Evolutionary conservation across 1,140 invertebrate species (phyloP), one percentile per base, ranked within the genome.

Genomic region (Leptinotarsa defecta): DNA sequence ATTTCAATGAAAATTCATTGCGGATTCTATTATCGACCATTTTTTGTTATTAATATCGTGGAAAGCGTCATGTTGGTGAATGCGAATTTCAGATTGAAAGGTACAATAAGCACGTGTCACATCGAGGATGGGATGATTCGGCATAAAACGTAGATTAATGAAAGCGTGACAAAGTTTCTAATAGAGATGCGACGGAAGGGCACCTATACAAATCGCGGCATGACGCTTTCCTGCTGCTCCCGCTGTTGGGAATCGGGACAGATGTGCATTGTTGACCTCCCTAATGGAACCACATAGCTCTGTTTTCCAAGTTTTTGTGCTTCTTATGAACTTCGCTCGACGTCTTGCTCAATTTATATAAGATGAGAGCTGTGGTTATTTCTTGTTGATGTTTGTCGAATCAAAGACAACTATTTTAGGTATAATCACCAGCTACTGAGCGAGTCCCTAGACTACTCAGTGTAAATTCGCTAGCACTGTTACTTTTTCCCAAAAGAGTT

Each of bases 101-200:
- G 62, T 73, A 73, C 63, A 73, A 73, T 73, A 43, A 24, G 74
- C 79, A 79, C 77, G 79, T 77, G 80, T 77, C 75, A 72, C 74
- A 73, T 67, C 71, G 49, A 69, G 52, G 64, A 48, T 49, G 69
- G 75, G 75, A 79, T 77, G 78, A 79, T 63, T 78, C 71, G 69
- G 75, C 80, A 81, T 78, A 78, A 80, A 80, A 78, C 71, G 74
- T 74, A 79, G 77, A 80, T 81, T 80, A 81, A 81, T 81, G 78
- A 77, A 79, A 70, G 76, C 78, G 77, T 77, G 78, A 81, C 78
- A 79, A 76, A 79, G 65, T 79, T 79, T 77, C 77, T 71, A 76
- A 77, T 79, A 76, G 75, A 79, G 76, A 78, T 76, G 65, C 70
- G 75, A 67, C 77, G 65, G 73, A 71, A 76, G 74, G 74, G 77